Evolutionary conservation across 2,113 vertebrate genomes (phyloP), one percentile per base, ranked within the genome.

Genomic region (Clarias batrachus): DNA sequence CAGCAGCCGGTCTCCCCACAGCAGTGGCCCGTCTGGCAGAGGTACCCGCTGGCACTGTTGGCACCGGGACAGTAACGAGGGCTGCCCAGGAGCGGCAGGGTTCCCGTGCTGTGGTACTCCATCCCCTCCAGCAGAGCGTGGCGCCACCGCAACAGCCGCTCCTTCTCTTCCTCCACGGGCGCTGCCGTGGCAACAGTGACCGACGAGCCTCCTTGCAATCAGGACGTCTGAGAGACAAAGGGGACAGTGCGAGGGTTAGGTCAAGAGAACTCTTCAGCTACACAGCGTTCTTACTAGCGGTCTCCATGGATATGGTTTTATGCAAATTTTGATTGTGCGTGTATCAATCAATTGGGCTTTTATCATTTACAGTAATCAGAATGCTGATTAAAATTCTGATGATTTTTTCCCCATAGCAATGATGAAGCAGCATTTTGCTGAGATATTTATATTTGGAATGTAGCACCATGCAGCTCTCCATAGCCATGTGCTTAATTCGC

Each of bases 1-100:
- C 97, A 98, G 96, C 97, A 99, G 92, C 97, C 97, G 0, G 95
- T 97, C 94, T 98, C 97, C 86, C 97, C 97, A 11, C 97, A 99
- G 95, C 97, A 99, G 95, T 98, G 97, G 11, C 97, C 97, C 0
- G 96, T 98, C 90, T 97, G 97, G 93, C 97, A 98, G 89, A 97
- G 96, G 92, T 98, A 99, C 70, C 96, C 96, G 83, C 96, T 96
- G 88, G 95, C 96, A 92, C 95, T 97, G 93, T 95, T 94, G 57
- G 96, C 94, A 78, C 97, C 97, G 2, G 97, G 96, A 91, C 97
- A 98, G 92, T 95, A 96, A 91, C 96, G 94, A 13, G 94, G 92
- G 83, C 93, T 93, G 89, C 90, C 88, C 41, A 94, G 88, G 52
- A 93, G 85, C 60, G 94, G 92, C 87, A 91, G 92, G 68, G 93